phyloP scores from a whole-genome alignment of 1,140 invertebrate species.

The Drosophila athabasca region DNA sequence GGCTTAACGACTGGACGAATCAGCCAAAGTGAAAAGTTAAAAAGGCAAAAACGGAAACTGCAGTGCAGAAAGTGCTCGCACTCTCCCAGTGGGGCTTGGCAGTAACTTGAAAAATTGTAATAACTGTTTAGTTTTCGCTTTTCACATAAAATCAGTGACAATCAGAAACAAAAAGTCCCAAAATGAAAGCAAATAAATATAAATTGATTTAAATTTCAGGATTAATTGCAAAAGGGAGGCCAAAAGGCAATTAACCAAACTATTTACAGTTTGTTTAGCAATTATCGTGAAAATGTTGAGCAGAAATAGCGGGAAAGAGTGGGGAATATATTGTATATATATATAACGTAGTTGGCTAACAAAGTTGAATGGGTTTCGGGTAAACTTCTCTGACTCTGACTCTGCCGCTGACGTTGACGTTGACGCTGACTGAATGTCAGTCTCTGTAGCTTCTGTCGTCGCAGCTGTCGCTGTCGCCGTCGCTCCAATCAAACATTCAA shows the following conservation, averaged over 20 bases:
- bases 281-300: conserved; percentile 10
- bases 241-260: no score
- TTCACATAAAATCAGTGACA: no score
- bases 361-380: not conserved
- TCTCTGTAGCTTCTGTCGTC: no score
- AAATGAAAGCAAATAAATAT: conserved; percentile 14
- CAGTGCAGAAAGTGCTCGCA: no score
- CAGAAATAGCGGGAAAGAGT: not conserved
- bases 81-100: no score
- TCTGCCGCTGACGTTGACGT: not conserved
- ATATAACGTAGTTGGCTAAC: not conserved
- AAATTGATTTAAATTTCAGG: conserved; percentile 35
- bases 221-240: conserved; percentile 26
- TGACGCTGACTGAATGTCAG: no score
- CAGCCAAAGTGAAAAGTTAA: no score
- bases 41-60: no score
- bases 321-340: not conserved
- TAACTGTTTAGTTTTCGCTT: no score
- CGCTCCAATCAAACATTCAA: conserved; percentile 42
- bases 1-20: no score
- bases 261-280: conserved; percentile 18
- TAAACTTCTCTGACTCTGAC: not conserved
- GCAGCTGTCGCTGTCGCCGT: no score
- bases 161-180: not conserved
- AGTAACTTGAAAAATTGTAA: no score